Percentiles rank a stretch among this genome's conserved stretches.
These are phyloP conservation scores for Mythimna albipuncta DNA, from an alignment of 2,888 invertebrate genomes.

Conservation along the genomic window DNA sequence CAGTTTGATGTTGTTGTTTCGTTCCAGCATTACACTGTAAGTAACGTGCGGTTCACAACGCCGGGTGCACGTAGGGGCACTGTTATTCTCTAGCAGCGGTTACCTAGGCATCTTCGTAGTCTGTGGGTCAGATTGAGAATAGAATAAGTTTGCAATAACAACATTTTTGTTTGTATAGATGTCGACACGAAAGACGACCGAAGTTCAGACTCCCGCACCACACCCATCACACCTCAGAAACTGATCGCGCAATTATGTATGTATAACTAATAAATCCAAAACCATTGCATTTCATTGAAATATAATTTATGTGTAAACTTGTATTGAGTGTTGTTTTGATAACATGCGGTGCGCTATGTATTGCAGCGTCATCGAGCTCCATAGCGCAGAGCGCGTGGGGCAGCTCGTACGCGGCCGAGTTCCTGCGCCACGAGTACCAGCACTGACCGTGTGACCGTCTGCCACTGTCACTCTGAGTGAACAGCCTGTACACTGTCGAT, in stretches of 20 bases:
- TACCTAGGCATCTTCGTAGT: background rate
- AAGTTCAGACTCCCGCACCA: constrained; percentile 69
- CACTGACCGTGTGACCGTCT: constrained; percentile 70
- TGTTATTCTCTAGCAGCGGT: background rate
- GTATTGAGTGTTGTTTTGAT: background rate
- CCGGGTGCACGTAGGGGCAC: background rate
- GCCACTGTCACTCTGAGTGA: fast-evolving
- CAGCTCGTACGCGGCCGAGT: constrained; percentile 75
- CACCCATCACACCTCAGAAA: constrained; percentile 71
- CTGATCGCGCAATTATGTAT: constrained; percentile 76
- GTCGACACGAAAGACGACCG: constrained; percentile 72
- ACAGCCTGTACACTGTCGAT: background rate
- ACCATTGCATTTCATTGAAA: background rate
- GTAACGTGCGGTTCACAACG: too few relatives aligned
- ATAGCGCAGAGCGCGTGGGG: constrained; percentile 75
- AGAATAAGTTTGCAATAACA: background rate
- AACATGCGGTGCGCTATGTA: background rate
- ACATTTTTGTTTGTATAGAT: constrained; percentile 29
- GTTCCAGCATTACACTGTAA: background rate
- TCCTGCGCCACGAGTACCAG: constrained; percentile 77
- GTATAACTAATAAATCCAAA: constrained; percentile 35
- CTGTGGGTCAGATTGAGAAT: background rate
- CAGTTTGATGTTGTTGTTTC: background rate
- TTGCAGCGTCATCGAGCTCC: constrained; percentile 68
- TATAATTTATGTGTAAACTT: background rate